phyloP scores from a whole-genome alignment of 2,797 vertebrate genomes.

The Diplodus sargus region DNA sequence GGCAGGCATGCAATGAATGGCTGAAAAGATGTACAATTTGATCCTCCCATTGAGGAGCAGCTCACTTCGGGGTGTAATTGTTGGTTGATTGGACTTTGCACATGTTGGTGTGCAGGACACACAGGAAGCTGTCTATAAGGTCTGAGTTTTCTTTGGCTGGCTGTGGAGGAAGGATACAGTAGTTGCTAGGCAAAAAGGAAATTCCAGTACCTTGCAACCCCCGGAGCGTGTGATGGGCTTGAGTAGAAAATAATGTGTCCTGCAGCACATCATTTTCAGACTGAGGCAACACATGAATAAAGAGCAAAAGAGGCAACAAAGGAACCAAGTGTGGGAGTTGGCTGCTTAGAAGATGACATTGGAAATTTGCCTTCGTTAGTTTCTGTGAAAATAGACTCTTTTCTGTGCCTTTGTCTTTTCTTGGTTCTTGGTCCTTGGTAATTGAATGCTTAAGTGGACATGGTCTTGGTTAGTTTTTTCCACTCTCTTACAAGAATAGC shows the following conservation, averaged over 20 bases:
- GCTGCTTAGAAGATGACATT: too few species aligned
- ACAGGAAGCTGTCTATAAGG: background rate
- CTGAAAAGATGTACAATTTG: background rate
- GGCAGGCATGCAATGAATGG: too few species aligned
- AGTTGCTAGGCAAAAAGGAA: background rate
- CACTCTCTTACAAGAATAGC: too few species aligned
- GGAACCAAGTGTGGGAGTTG: too few species aligned
- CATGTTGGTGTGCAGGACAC: background rate
- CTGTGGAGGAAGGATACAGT: slow-evolving; percentile 1
- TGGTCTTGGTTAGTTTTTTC: too few species aligned
- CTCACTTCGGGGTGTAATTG: background rate
- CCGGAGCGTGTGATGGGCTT: too few species aligned
- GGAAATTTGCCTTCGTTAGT: too few species aligned
- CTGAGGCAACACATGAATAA: background rate
- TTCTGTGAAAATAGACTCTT: too few species aligned
- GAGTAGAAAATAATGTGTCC: background rate
- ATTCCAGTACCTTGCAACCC: slow-evolving; percentile 10
- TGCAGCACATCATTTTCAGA: background rate
- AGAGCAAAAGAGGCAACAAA: background rate
- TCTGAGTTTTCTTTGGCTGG: slow-evolving; percentile 12
- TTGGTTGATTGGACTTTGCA: background rate
- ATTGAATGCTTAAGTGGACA: too few species aligned
- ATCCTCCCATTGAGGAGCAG: background rate
- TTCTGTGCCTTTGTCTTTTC: too few species aligned
- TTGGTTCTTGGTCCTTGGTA: too few species aligned